phyloP scores from a whole-genome alignment of 2,888 invertebrate genomes.

The Merodon equestris region DNA sequence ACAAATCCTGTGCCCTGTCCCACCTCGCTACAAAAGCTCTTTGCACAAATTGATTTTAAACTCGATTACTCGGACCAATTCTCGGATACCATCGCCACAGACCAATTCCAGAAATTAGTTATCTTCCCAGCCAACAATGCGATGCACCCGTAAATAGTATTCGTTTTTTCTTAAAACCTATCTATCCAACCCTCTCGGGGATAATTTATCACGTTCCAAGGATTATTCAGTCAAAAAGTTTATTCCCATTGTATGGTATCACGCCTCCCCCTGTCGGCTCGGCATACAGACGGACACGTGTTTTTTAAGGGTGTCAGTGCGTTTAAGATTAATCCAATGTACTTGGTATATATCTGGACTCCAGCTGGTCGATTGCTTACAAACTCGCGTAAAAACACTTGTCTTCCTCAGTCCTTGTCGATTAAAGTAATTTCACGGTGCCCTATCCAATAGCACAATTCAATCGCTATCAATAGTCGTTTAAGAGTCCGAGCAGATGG shows the following conservation, averaged over 20 bases:
- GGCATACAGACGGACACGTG: slow-evolving; percentile 69
- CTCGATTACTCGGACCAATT: slow-evolving; percentile 76
- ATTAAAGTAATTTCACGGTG: slow-evolving; percentile 77
- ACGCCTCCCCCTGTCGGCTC: slow-evolving; percentile 29
- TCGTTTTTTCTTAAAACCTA: slow-evolving; percentile 44
- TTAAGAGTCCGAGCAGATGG: slow-evolving; percentile 71
- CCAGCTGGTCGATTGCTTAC: slow-evolving; percentile 2
- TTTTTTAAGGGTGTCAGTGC: slow-evolving; percentile 63
- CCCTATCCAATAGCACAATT: slow-evolving; percentile 57
- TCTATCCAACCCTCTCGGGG: slow-evolving; percentile 76
- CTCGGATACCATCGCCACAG: too few relatives aligned
- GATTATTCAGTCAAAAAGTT: slow-evolving; percentile 78
- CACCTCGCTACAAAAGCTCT: slow-evolving; percentile 42
- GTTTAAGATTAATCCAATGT: slow-evolving; percentile 52
- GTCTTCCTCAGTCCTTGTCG: slow-evolving; percentile 62
- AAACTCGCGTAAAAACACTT: slow-evolving; percentile 43
- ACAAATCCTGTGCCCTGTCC: slow-evolving; percentile 33
- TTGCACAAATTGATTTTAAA: slow-evolving; percentile 78
- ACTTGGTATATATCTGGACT: slow-evolving; percentile 37
- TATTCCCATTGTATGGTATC: slow-evolving; percentile 18
- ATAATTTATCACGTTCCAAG: slow-evolving; percentile 77
- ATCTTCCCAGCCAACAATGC: slow-evolving; percentile 37
- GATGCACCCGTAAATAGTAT: slow-evolving; percentile 58
- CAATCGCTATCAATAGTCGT: slow-evolving; percentile 66
- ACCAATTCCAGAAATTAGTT: slow-evolving; percentile 47